Evolutionary conservation across 2,797 vertebrate species (phyloP), one percentile per base, ranked within the genome.

Genomic region (Rachycentron canadum): DNA sequence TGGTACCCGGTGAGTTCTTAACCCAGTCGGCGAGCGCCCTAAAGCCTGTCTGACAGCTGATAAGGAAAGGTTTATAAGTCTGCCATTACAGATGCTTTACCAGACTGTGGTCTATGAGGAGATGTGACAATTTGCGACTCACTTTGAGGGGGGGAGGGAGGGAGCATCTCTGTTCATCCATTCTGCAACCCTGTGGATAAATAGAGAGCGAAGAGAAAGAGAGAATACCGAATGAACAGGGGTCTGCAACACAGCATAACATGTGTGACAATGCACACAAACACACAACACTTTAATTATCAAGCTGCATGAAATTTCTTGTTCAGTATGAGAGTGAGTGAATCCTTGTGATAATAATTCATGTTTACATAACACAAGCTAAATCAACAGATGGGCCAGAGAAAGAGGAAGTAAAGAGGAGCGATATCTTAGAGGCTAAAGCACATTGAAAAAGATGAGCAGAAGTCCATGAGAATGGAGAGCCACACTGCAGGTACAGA

Each of bases 81-180:
- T 67, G 69, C 76, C 84, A 88, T 86, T 86, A 89, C 53, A 23
- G 56, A 73, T 76, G 79, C 71, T 89, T 91, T 84, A 68, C 78
- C 63, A 72, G 60, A 68, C 76, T n/a, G 69, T 49, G 56, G 71
- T 67, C 77, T 73, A 56, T 0, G 47, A 82, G 68, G 60, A 78
- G 74, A 84, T 58, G 76, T 64, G 83, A 82, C 82, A 76, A 82
- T 84, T 85, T 88, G 67, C 4, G n/a, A 93, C 92, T 93, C 81
- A 92, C 91, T 93, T 93, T 94, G 76, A 92, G 93, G 61, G 88
- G 86, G 25, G 92, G 93, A 80, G 93, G 93, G 59, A 91, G 89
- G 49, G 82, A 72, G 73, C 96, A 96, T 86, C 96, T 94, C 50
- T 97, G 97, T 94, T 98, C 97, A 71, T 97, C 96, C 97, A 98